Evolutionary conservation across 2,888 invertebrate species (phyloP).

Genomic region (Rotaria macrura): DNA sequence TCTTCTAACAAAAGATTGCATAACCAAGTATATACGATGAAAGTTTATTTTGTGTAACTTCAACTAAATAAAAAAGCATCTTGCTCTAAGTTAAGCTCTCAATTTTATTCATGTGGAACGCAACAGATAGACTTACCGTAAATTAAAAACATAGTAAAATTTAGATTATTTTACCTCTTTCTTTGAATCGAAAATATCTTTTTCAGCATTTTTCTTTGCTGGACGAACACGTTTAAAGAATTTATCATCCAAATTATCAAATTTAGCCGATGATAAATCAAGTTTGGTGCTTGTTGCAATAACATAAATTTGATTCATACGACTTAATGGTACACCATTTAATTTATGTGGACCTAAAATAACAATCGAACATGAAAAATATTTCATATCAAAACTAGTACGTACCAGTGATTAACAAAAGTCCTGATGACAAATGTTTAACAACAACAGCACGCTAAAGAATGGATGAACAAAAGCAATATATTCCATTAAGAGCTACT

Average conservation of each 20-base stretch:
- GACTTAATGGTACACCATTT: conserved; percentile 84
- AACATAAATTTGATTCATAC: conserved; percentile 85
- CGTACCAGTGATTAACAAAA: conserved; percentile 71
- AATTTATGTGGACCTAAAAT: conserved; percentile 70
- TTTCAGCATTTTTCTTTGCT: conserved; percentile 64
- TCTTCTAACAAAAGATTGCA: no score
- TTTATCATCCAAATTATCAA: conserved; percentile 73
- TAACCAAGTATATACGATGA: no score
- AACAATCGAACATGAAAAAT: not conserved
- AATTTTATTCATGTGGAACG: no score
- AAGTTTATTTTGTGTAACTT: no score
- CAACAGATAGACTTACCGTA: no score
- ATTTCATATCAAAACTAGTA: not conserved
- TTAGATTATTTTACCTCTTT: conserved; percentile 60
- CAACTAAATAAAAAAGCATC: no score
- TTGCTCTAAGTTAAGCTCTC: no score
- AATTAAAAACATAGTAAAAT: no score
- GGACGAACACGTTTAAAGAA: conserved; percentile 67
- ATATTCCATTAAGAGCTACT: no score
- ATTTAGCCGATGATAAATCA: conserved; percentile 65
- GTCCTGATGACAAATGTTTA: conserved; percentile 79
- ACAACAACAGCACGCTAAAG: conserved; percentile 72
- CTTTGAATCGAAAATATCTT: conserved; percentile 84
- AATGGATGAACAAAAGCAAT: no score
- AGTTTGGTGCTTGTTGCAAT: conserved; percentile 83